Evolutionary conservation across 2,797 vertebrate genomes (phyloP).

Genomic region (Myiotriccus ornatus): DNA sequence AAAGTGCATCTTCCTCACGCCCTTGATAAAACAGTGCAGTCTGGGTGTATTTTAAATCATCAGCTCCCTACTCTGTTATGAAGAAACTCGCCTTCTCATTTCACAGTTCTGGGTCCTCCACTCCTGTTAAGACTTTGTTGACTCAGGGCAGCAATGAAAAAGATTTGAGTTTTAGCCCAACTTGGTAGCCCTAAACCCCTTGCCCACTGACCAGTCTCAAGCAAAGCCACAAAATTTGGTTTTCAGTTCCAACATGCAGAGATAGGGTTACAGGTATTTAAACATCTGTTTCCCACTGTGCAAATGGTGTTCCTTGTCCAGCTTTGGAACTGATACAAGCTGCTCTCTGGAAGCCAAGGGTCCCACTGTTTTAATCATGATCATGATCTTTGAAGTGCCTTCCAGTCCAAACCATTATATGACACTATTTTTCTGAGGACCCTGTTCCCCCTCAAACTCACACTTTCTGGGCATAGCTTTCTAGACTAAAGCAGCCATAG

Average conservation of each 20-base stretch:
- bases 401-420: neutral
- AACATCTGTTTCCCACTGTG: neutral
- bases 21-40: neutral
- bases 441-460: neutral
- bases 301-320: neutral
- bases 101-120: neutral
- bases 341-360: neutral
- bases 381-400: neutral
- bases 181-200: rapidly evolving
- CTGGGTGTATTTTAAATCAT: neutral
- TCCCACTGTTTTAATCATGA: neutral
- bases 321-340: neutral
- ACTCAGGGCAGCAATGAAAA: neutral
- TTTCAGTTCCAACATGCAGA: neutral
- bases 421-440: neutral
- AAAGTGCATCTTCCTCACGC: neutral
- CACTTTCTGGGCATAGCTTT: rapidly evolving
- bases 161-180: neutral
- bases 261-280: neutral
- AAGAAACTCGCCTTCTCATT: neutral
- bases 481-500: neutral
- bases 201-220: neutral
- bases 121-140: neutral
- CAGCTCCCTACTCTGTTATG: neutral
- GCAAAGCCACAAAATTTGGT: neutral